Conservation (phyloP, 2,113 vertebrate species). For the Jaculus jaculus region DNA sequence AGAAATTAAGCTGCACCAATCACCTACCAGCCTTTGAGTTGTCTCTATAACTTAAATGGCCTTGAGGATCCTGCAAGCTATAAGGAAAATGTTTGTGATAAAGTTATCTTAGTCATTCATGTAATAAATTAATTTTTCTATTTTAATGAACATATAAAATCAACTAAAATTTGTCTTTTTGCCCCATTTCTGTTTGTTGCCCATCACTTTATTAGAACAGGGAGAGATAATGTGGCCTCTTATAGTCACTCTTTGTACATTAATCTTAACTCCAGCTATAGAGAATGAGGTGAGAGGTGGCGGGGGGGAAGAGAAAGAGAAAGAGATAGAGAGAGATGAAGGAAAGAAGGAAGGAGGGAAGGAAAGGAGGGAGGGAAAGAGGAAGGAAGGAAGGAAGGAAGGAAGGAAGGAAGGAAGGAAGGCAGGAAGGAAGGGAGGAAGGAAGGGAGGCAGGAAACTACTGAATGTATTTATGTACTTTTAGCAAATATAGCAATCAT, state of each 20-base stretch:
- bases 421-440: neutral
- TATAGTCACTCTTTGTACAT: neutral
- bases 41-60: neutral
- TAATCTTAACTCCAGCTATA: neutral
- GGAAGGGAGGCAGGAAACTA: no score
- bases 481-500: neutral
- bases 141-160: conserved; percentile 21
- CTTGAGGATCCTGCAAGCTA: neutral
- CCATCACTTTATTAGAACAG: neutral
- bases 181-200: neutral
- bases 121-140: neutral
- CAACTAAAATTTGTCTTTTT: neutral
- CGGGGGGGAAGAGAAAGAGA: neutral
- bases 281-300: neutral
- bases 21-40: neutral
- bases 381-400: neutral
- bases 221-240: neutral
- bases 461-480: neutral
- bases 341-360: neutral
- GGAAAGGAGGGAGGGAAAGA: neutral
- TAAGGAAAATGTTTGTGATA: neutral
- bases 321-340: no score
- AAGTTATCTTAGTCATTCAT: neutral
- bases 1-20: neutral
- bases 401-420: neutral